Evolutionary conservation across 1,140 invertebrate species (phyloP).

Genomic region (Tetragonula clypearis): DNA sequence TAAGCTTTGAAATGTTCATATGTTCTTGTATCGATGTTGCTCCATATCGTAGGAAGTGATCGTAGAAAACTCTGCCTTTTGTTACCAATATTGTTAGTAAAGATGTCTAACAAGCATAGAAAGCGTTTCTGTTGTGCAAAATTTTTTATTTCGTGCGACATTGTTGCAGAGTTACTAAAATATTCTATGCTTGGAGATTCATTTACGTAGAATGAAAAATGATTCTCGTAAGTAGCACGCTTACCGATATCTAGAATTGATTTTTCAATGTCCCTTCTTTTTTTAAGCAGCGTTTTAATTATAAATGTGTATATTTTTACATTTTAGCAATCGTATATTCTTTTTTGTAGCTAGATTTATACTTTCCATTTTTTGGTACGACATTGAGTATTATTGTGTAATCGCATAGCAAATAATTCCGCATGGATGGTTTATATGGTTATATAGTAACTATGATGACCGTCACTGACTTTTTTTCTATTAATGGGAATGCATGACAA

Average conservation of each 20-base stretch:
- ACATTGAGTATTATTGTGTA: conserved; percentile 16
- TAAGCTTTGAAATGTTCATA: conserved; percentile 54
- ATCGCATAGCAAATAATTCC: conserved; percentile 18
- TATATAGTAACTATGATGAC: conserved; percentile 26
- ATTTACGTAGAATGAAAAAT: background rate
- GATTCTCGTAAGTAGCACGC: background rate
- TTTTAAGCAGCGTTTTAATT: conserved; percentile 5
- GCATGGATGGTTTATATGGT: conserved; percentile 39
- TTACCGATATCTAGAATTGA: conserved; percentile 7
- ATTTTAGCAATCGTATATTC: background rate
- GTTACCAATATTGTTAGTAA: conserved; percentile 69
- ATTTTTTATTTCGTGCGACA: conserved; percentile 15
- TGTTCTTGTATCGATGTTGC: conserved; percentile 65
- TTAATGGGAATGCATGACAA: conserved; percentile 36
- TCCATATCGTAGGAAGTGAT: conserved; percentile 69
- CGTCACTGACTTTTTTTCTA: conserved; percentile 20
- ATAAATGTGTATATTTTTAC: conserved; percentile 21
- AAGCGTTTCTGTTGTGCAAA: conserved; percentile 44
- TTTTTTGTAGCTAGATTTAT: background rate
- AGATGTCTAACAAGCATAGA: conserved; percentile 41
- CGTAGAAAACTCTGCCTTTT: conserved; percentile 62
- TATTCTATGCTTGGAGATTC: conserved; percentile 23
- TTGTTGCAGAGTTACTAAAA: background rate
- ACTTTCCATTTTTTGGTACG: background rate
- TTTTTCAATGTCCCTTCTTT: background rate